Conservation (phyloP, 1,140 invertebrate species). For the Linepithema humile region DNA sequence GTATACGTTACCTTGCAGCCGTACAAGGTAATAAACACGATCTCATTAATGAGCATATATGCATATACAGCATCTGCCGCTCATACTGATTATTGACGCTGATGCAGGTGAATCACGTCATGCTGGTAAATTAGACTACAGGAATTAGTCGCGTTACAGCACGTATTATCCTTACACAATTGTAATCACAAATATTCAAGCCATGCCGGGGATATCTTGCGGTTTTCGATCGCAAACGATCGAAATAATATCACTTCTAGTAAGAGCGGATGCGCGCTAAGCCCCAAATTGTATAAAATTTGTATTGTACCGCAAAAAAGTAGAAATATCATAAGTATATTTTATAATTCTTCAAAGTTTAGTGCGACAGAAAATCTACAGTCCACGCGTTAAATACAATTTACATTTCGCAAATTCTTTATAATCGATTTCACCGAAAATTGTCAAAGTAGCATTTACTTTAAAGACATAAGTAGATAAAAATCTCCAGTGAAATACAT, state of each 20-base stretch:
- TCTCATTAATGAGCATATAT: conserved; percentile 18
- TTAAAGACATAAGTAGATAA: neutral
- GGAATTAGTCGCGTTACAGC: conserved; percentile 32
- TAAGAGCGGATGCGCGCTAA: neutral
- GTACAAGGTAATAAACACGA: conserved; percentile 29
- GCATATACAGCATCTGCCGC: neutral
- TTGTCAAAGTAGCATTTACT: too few species aligned
- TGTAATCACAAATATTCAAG: neutral
- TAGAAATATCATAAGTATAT: too few species aligned
- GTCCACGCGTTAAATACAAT: too few species aligned
- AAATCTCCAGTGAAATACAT: neutral
- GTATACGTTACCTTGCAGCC: neutral
- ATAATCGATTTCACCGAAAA: too few species aligned
- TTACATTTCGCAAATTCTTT: too few species aligned
- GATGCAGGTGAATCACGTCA: conserved; percentile 21
- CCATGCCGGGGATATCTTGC: neutral
- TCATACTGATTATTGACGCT: conserved; percentile 26
- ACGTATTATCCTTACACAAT: neutral
- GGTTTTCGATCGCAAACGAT: neutral
- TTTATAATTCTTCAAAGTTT: too few species aligned
- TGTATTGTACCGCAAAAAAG: too few species aligned
- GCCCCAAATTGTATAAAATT: too few species aligned
- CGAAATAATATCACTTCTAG: conserved; percentile 26
- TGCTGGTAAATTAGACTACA: conserved; percentile 14
- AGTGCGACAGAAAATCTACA: too few species aligned